Evolutionary conservation across 2,113 vertebrate genomes (phyloP).

Genomic region (Turdus rufiventris): DNA sequence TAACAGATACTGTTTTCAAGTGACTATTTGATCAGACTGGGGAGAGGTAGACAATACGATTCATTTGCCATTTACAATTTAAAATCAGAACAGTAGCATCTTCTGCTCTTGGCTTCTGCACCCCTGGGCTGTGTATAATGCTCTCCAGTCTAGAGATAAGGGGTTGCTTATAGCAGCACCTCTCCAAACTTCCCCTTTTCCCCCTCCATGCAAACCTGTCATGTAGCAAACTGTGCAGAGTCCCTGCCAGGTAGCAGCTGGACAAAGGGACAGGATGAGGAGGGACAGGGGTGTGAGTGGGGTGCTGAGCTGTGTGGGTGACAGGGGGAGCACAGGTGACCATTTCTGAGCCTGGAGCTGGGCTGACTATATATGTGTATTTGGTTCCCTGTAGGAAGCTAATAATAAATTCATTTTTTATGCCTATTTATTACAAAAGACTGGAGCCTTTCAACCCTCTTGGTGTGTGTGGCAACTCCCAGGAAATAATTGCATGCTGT

Average conservation of each 20-base stretch:
- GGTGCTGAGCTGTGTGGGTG: background rate
- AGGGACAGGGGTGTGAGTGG: rapidly evolving
- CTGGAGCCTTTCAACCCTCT: background rate
- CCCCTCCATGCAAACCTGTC: rapidly evolving
- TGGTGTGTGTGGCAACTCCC: constrained; percentile 49
- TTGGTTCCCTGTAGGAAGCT: background rate
- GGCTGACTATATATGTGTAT: background rate
- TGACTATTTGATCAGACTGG: background rate
- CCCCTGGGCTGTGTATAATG: background rate
- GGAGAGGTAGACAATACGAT: background rate
- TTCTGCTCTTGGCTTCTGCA: background rate
- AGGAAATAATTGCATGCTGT: constrained; percentile 43
- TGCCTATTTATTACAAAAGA: constrained; percentile 32
- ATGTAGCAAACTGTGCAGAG: background rate
- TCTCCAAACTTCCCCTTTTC: background rate
- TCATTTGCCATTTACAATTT: background rate
- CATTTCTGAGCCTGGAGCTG: background rate
- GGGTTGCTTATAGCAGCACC: background rate
- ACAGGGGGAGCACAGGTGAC: background rate
- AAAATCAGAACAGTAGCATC: background rate
- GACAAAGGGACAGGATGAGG: no score
- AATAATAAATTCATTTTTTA: constrained; percentile 13
- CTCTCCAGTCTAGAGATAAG: background rate
- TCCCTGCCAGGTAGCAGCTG: background rate
- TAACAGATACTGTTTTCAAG: background rate